These are phyloP conservation scores for Phylloscopus whistleri DNA, from an alignment of 2,113 vertebrate species.

Conservation along the genomic window DNA sequence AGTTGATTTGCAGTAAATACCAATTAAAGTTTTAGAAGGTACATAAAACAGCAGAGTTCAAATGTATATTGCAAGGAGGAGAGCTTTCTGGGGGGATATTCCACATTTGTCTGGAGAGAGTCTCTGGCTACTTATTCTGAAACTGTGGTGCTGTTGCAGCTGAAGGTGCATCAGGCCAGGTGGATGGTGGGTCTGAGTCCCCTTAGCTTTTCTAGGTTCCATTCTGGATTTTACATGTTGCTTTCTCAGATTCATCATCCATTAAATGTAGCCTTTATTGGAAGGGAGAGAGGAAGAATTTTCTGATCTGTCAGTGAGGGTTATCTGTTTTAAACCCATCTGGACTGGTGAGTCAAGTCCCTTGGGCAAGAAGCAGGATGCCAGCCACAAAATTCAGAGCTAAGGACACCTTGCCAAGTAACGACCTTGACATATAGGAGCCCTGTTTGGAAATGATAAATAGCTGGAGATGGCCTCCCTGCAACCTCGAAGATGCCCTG, in stretches of 20 bases:
- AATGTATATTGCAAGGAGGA: not conserved
- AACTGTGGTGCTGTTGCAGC: not conserved
- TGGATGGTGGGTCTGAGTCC: not conserved
- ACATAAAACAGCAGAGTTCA: not conserved
- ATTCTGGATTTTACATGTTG: not conserved
- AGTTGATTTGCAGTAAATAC: not conserved
- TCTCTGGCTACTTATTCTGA: not conserved
- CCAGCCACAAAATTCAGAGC: not conserved
- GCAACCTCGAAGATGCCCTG: not conserved
- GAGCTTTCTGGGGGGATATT: not conserved
- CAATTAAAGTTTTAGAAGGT: not conserved
- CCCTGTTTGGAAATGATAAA: not conserved
- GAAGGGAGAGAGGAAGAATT: not conserved
- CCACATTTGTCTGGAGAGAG: not conserved
- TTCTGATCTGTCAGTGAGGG: not conserved
- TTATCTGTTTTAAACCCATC: not conserved
- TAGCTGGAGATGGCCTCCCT: not conserved
- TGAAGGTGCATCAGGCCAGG: not conserved
- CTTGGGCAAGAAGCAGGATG: not conserved
- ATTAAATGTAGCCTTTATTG: not conserved
- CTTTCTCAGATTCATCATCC: not conserved
- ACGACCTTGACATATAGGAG: not conserved
- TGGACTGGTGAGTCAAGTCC: not conserved
- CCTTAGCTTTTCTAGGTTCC: not conserved
- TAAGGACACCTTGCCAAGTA: not conserved